Base-by-base conservation (phyloP, 1,140 invertebrate species). In the Temnothorax nylanderi region DNA sequence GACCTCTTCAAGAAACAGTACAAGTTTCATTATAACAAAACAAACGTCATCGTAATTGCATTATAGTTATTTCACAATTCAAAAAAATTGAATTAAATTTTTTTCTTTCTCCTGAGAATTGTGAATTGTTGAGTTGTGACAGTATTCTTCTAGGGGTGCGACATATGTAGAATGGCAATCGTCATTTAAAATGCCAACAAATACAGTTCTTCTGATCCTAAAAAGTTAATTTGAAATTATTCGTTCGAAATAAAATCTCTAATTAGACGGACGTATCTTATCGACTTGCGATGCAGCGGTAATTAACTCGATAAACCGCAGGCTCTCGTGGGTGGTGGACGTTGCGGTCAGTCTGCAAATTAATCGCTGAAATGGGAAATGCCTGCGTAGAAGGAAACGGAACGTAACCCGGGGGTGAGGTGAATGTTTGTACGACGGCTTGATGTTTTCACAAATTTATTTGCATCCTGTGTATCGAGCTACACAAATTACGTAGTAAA, bases 401-500 rank as follows among this genome's bases (percentile, higher is more conserved):
- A 0, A 11, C 34, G 13, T 6, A 76, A 0, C 16, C 10, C 11
- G 58, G 16, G 32, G 13, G 3, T 34, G 11, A 37, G 13, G 26
- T 8, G 8, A 58, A 11, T 21, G 7, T 1, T n/a, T 8, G 44
- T 6, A 34, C n/a, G 21, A n/a, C n/a, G 3, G 18, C 18, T 64
- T 78, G 10, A 81, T 86, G 69, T 90, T 87, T 85, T 87, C 77
- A 91, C 75, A 86, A 91, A 91, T 91, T 92, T 92, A 90, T 91
- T 92, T 92, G 87, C 90, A 51, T 72, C 88, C 87, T 91, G 90
- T 91, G 85, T 85, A 92, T 87, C 80, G 89, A 71, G 41, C 88
- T 91, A 93, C 91, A 93, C 91, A 90, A 89, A 92, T 92, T 88
- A 91, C 54, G 62, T 90, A 91, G 65, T 92, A 92, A 92, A 92